Conservation (phyloP, 2,797 vertebrate species). For the Gymnodraco acuticeps region DNA sequence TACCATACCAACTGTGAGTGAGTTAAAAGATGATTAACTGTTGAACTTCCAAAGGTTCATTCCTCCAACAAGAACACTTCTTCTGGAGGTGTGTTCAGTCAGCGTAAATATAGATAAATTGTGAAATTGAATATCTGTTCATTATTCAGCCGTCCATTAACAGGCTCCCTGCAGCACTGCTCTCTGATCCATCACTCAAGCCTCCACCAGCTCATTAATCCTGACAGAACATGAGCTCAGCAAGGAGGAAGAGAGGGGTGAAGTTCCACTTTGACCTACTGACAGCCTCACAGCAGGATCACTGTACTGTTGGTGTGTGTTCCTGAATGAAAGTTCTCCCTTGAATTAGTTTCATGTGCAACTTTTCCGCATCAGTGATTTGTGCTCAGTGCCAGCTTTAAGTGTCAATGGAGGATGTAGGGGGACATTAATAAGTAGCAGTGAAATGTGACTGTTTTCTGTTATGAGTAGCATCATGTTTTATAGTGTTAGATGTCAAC, state of each 20-base stretch:
- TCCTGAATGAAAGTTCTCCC: background rate
- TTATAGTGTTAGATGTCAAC: background rate
- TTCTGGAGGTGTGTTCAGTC: background rate
- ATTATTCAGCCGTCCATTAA: conserved; percentile 30
- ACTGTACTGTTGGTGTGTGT: conserved; percentile 1
- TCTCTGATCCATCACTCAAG: conserved; percentile 64
- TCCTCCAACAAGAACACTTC: background rate
- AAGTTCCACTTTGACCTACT: conserved; percentile 51
- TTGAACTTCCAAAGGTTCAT: background rate
- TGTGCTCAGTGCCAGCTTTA: conserved; percentile 9
- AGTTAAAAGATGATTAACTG: background rate
- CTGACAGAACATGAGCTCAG: conserved; percentile 64
- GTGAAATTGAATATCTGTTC: background rate
- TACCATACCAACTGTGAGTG: background rate
- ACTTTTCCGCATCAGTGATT: background rate
- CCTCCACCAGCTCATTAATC: conserved; percentile 63
- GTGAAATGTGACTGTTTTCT: background rate
- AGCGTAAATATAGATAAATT: background rate
- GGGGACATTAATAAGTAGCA: conserved; percentile 4
- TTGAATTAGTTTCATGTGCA: conserved; percentile 6
- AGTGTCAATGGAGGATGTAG: background rate
- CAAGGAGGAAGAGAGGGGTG: conserved; percentile 25
- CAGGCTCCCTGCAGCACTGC: conserved; percentile 37
- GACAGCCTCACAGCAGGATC: conserved; percentile 5
- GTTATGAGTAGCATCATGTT: background rate